phyloP scores from a whole-genome alignment of 2,797 vertebrate genomes.

The Pampus argenteus region DNA sequence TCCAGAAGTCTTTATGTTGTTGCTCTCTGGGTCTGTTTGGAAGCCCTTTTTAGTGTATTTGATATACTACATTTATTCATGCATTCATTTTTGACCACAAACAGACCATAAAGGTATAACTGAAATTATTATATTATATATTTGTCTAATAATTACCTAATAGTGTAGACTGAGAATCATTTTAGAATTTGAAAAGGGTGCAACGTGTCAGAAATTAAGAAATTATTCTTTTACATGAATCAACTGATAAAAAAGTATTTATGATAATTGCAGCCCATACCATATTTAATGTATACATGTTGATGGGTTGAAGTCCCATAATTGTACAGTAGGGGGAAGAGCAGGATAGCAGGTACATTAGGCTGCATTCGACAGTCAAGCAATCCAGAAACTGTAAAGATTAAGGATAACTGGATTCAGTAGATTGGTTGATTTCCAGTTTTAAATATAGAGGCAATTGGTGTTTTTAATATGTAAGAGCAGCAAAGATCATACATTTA shows the following conservation, averaged over 20 bases:
- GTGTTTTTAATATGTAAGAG: neutral
- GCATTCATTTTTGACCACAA: neutral
- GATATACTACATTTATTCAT: neutral
- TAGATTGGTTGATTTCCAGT: neutral
- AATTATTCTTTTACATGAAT: neutral
- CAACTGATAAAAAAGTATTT: neutral
- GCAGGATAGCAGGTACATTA: conserved; percentile 62
- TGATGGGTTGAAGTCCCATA: conserved; percentile 45
- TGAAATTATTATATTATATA: neutral
- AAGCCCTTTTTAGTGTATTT: neutral
- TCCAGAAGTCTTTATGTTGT: neutral
- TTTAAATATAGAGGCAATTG: neutral
- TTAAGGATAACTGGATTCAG: neutral
- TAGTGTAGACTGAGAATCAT: neutral
- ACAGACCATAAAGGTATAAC: neutral
- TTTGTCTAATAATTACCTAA: too few species aligned
- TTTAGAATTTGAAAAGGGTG: neutral
- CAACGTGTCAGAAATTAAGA: neutral
- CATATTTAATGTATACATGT: neutral
- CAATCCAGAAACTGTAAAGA: neutral
- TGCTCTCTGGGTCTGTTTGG: neutral
- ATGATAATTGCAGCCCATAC: neutral
- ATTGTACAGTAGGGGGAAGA: conserved; percentile 72
- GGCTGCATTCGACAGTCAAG: neutral
- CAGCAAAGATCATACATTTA: neutral